Percentiles rank a stretch among this genome's conserved stretches.
These are phyloP conservation scores for Formica exsecta DNA, from an alignment of 1,140 invertebrate genomes.

Conservation along the genomic window DNA sequence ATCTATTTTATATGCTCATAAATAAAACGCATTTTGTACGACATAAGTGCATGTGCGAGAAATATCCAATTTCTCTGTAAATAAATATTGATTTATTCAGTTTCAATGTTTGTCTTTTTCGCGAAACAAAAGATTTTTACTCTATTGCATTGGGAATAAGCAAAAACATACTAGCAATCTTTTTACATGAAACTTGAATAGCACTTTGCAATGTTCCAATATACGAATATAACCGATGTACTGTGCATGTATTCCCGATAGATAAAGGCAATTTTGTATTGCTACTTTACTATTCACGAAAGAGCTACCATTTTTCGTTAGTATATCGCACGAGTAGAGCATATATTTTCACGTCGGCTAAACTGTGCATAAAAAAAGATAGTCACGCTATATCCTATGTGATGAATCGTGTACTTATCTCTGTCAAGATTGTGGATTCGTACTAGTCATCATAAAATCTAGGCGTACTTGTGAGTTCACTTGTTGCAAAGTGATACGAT, in stretches of 20 bases:
- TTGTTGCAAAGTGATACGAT: no score
- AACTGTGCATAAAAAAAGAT: constrained; percentile 45
- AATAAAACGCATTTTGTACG: not conserved
- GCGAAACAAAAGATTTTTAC: constrained; percentile 31
- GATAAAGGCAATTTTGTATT: constrained; percentile 29
- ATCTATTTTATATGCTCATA: not conserved
- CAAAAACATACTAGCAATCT: constrained; percentile 48
- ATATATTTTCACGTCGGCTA: constrained; percentile 46
- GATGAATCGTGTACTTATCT: constrained; percentile 50
- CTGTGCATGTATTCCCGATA: constrained; percentile 37
- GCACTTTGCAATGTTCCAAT: constrained; percentile 6
- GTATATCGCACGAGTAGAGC: constrained; percentile 11
- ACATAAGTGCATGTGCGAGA: not conserved
- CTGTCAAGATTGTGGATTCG: constrained; percentile 39
- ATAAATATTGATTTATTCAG: constrained; percentile 5
- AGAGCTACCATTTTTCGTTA: constrained; percentile 14
- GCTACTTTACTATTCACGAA: constrained; percentile 33
- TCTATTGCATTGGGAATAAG: constrained; percentile 36
- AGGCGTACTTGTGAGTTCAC: not conserved
- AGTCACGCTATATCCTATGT: constrained; percentile 27
- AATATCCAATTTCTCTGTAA: not conserved
- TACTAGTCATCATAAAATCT: constrained; percentile 29
- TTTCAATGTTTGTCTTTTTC: not conserved
- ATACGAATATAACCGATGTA: not conserved
- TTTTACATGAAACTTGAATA: constrained; percentile 17